Evolutionary conservation across 2,113 vertebrate genomes (phyloP), one percentile per base, ranked within the genome.

Genomic region (Passer domesticus): DNA sequence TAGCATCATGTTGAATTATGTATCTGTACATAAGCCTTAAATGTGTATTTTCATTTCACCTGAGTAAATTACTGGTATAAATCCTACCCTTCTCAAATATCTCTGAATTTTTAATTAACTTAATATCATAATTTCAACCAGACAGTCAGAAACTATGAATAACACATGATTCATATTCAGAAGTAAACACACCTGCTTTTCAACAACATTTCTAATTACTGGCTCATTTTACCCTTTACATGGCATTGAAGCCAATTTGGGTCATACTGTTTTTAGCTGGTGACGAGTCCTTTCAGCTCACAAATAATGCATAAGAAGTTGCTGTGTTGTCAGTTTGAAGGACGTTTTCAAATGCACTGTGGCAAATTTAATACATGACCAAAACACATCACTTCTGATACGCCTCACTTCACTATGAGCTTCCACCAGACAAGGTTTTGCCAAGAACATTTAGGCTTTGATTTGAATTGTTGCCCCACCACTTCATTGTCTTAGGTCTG

Each of bases 91-190:
- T 87, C 78, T 83, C 59, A 84, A 83, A 83, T 77, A 82, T 22
- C 67, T 77, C 76, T 72, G 78, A 70, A 94, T 94, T 94, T 92
- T 89, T 92, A 96, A 91, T 96, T 80, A 97, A 83, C 31, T 50
- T 80, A 88, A 92, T 88, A 86, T 23, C 75, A 79, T 76, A 19
- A 85, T 85, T 97, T 84, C 82, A 79, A 14, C 64, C 43, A 89
- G 68, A 72, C 73, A 95, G 88, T 53, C 92, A 89, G 78, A 84
- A 77, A 49, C 0, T 4, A 66, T 86, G 78, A 96, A 52, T 76
- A 96, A 95, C 83, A 60, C 21, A 43, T 88, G 87, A 75, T 82
- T 94, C 76, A 76, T 56, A 81, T 43, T 70, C 67, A 85, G 82
- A 89, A 96, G 58, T 30, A 93, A 96, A 91, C 1, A 25, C 89